phyloP scores from a whole-genome alignment of 2,797 vertebrate species.

The Chanos chanos region DNA sequence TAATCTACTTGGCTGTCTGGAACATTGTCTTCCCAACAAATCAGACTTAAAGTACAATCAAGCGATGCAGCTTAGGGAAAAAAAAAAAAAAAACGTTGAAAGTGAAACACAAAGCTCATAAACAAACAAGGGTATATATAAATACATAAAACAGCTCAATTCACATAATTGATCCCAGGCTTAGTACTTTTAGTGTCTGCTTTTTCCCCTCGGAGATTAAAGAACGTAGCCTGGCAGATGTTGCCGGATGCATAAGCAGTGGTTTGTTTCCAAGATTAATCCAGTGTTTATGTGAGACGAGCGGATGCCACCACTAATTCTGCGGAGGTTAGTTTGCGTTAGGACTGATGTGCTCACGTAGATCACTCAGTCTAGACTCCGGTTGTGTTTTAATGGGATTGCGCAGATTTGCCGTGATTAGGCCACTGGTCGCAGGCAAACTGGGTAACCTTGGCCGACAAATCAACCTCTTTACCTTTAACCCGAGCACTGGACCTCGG shows the following conservation, averaged over 20 bases:
- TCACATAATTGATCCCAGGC: constrained; percentile 43
- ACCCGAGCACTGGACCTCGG: no score
- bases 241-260: constrained; percentile 22
- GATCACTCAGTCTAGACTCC: constrained; percentile 75
- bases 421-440: constrained; percentile 63
- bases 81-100: not conserved
- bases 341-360: constrained; percentile 50
- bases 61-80: not conserved
- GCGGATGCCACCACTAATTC: not conserved
- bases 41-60: constrained; percentile 16
- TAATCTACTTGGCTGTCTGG: constrained; percentile 27
- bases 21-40: constrained; percentile 35
- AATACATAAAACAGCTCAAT: constrained; percentile 49
- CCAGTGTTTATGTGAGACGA: constrained; percentile 20
- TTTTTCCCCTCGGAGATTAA: constrained; percentile 22
- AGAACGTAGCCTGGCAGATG: constrained; percentile 33
- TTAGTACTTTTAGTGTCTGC: constrained; percentile 45
- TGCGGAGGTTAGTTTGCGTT: constrained; percentile 43
- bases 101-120: not conserved
- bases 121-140: constrained; percentile 45
- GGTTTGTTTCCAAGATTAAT: constrained; percentile 38
- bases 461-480: constrained; percentile 16
- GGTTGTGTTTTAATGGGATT: constrained; percentile 82
- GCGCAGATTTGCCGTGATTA: constrained; percentile 74
- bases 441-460: constrained; percentile 16